These are phyloP conservation scores for Drosophila arizonae DNA, from an alignment of 1,140 invertebrate species.

Conservation along the genomic window DNA sequence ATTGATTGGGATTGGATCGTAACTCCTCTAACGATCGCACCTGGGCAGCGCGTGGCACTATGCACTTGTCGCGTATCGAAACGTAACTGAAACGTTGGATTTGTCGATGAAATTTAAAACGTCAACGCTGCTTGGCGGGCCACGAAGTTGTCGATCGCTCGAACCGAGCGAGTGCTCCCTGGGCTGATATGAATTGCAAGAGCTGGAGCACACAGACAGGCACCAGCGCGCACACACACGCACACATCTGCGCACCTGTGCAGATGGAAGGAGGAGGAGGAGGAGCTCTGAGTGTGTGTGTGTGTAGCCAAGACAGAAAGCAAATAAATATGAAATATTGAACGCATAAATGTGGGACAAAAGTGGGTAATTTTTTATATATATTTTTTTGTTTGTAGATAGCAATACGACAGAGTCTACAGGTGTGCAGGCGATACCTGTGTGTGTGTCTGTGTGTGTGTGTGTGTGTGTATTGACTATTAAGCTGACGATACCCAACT, in stretches of 20 bases:
- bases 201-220: constrained; percentile 8
- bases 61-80: constrained; percentile 82
- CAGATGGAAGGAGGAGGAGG: constrained; percentile 54
- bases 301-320: constrained; percentile 44
- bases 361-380: constrained; percentile 68
- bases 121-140: constrained; percentile 44
- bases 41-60: constrained; percentile 43
- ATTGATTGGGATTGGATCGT: neutral
- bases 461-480: constrained; percentile 66
- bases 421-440: constrained; percentile 9
- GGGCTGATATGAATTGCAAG: constrained; percentile 54
- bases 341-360: constrained; percentile 71
- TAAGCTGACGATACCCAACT: constrained; percentile 27
- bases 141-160: constrained; percentile 62
- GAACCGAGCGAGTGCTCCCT: constrained; percentile 11
- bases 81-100: constrained; percentile 78
- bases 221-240: neutral
- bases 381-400: constrained; percentile 57
- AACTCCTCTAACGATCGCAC: constrained; percentile 15
- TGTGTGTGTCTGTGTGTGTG: constrained; percentile 19
- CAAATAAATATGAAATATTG: constrained; percentile 80
- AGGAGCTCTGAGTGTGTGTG: constrained; percentile 6
- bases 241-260: constrained; percentile 26
- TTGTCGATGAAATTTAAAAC: constrained; percentile 77
- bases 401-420: constrained; percentile 23